Evolutionary conservation across 2,888 invertebrate genomes (phyloP).

Genomic region (Drosophila cognata): DNA sequence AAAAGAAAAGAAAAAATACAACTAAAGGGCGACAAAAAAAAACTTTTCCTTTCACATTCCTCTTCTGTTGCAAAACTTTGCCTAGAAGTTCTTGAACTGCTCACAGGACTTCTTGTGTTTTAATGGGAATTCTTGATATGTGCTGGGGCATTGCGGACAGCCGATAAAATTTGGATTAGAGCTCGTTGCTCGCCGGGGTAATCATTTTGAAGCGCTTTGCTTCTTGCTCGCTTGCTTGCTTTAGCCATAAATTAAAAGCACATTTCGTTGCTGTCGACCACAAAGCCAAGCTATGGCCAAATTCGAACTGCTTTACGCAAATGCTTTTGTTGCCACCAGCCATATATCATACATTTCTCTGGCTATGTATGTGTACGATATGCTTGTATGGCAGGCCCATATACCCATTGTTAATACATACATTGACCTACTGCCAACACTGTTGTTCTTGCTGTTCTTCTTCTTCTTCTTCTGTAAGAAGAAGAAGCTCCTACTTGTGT

Average conservation of each 20-base stretch:
- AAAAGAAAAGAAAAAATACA: background rate
- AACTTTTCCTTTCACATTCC: conserved; percentile 50
- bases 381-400: background rate
- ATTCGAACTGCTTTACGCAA: conserved; percentile 25
- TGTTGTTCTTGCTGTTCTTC: conserved; percentile 5
- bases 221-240: background rate
- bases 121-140: conserved; percentile 38
- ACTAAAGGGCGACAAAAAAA: conserved; percentile 33
- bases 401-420: conserved; percentile 38
- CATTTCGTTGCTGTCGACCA: conserved; percentile 28
- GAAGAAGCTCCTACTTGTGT: conserved; percentile 4
- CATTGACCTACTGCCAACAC: conserved; percentile 46
- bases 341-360: conserved; percentile 44
- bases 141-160: conserved; percentile 8
- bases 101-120: conserved; percentile 26
- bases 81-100: conserved; percentile 19
- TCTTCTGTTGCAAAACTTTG: conserved; percentile 31
- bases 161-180: conserved; percentile 34
- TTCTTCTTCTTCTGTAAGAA: background rate
- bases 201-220: conserved; percentile 16
- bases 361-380: conserved; percentile 1
- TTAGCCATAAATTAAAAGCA: conserved; percentile 47
- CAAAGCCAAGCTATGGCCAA: conserved; percentile 2
- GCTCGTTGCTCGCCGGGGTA: conserved; percentile 4
- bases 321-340: conserved; percentile 35